Percentiles rank a stretch among this genome's conserved stretches.
phyloP scores from a whole-genome alignment of 2,797 vertebrate genomes.

The Rhadinocentrus ornatus region DNA sequence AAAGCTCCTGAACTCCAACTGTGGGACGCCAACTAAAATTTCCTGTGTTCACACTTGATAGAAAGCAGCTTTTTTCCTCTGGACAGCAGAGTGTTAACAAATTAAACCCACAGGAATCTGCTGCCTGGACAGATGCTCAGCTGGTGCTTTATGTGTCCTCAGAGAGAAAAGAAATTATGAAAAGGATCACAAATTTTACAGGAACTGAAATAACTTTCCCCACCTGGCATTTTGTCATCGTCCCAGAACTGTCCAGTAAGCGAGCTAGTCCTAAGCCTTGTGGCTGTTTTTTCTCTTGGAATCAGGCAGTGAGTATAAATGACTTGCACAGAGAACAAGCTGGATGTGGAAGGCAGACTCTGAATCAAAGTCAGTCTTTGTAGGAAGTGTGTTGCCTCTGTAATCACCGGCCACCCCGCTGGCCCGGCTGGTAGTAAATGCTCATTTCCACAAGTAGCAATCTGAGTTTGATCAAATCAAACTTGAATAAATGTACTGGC shows the following conservation, averaged over 20 bases:
- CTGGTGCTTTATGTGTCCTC: constrained; percentile 18
- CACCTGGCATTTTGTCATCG: constrained; percentile 6
- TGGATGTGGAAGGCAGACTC: neutral
- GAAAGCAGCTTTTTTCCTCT: constrained; percentile 11
- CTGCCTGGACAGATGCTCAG: constrained; percentile 5
- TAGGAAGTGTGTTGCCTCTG: constrained; percentile 3
- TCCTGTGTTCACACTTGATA: constrained; percentile 17
- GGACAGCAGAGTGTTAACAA: constrained; percentile 24
- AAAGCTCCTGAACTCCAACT: constrained; percentile 17
- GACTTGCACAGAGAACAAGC: neutral
- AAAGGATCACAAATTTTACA: constrained; percentile 1
- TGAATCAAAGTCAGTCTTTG: constrained; percentile 11
- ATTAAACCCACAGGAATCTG: constrained; percentile 33
- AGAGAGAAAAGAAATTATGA: neutral
- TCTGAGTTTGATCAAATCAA: constrained; percentile 63
- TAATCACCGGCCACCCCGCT: constrained; percentile 49
- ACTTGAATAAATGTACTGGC: constrained; percentile 16
- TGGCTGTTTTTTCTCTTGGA: constrained; percentile 20
- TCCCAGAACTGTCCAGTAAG: constrained; percentile 16
- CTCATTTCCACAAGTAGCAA: constrained; percentile 48
- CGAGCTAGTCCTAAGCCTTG: neutral
- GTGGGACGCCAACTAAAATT: constrained; percentile 10
- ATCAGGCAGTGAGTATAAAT: constrained; percentile 11
- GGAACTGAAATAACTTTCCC: constrained; percentile 16
- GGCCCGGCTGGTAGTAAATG: constrained; percentile 23